Base-by-base conservation (phyloP, 2,888 invertebrate genomes). In the Anticlea derivata region DNA sequence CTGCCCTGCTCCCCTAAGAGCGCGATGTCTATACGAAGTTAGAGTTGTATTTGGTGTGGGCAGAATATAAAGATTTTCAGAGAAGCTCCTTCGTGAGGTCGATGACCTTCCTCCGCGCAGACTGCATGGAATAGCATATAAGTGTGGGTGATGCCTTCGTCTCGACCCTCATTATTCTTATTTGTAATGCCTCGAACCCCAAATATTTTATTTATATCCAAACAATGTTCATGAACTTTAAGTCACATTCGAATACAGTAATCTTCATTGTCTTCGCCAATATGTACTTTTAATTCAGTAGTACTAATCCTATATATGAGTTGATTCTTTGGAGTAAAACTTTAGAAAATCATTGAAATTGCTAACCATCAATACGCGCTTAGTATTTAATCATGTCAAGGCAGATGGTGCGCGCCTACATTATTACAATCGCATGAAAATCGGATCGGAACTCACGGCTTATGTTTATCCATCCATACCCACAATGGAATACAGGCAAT, bases 21-120 rank as follows among this genome's bases (percentile, higher is more conserved):
- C 58, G 50, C 58, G 57, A 56, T 57, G 60, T 57, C 63, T 75
- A 69, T 71, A 72, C 64, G 44, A 66, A 73, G 67, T 65, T 67
- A 70, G 57, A 58, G 56, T 59, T 63, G 60, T 58, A 56, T 67
- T 55, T 47, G 50, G 55, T 55, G 63, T 69, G 66, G 65, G 65
- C 66, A 68, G 71, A 72, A 70, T 74, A 80, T 82, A 81, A 84
- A 83, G 80, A 83, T 87, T 83, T 79, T 81, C 81, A 75, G 75
- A 81, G 83, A 81, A 81, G 78, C 80, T 82, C 73, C 75, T 78
- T 69, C 60, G 63, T 60, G 70, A 65, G 88, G 78, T 86, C 83
- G 78, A 73, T 70, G 80, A 83, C 80, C 86, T 76, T 65, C 65
- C 66, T 70, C 65, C 68, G 70, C 73, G 73, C 75, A 75, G 75